phyloP scores from a whole-genome alignment of 2,797 vertebrate genomes.

The Spinibarbus caldwelli region DNA sequence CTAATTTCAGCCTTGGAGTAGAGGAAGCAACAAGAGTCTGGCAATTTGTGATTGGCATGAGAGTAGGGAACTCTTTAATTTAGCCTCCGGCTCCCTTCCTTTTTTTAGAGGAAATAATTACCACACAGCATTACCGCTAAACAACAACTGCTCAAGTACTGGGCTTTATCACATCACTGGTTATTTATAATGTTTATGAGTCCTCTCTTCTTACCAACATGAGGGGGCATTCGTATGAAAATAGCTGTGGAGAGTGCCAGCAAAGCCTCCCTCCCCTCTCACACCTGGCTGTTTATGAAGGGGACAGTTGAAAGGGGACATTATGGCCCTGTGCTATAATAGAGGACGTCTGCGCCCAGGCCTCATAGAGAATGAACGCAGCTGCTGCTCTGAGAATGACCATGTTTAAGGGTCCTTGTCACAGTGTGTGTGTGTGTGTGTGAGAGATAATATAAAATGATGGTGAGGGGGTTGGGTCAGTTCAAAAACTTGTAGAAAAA shows the following conservation, averaged over 20 bases:
- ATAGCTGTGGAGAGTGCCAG: constrained; percentile 53
- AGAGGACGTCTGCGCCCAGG: constrained; percentile 63
- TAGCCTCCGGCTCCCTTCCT: constrained; percentile 54
- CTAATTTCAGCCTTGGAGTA: constrained; percentile 69
- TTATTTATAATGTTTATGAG: constrained; percentile 57
- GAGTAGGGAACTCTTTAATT: constrained; percentile 72
- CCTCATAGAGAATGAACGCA: constrained; percentile 72
- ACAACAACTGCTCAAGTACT: constrained; percentile 63
- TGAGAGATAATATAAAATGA: not conserved
- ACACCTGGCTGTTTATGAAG: constrained; percentile 81
- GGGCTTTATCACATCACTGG: constrained; percentile 58
- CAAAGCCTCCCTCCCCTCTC: constrained; percentile 48
- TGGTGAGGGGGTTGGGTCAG: constrained; percentile 1
- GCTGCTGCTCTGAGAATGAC: constrained; percentile 74
- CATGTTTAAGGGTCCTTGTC: constrained; percentile 59
- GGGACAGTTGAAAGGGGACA: constrained; percentile 74
- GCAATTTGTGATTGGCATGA: constrained; percentile 70
- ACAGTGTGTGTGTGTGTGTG: not conserved
- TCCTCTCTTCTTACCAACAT: constrained; percentile 34
- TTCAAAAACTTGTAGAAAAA: constrained; percentile 1
- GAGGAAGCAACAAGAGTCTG: constrained; percentile 62
- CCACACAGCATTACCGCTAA: constrained; percentile 59
- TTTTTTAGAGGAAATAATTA: constrained; percentile 70
- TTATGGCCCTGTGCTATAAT: constrained; percentile 68
- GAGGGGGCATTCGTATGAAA: constrained; percentile 61